phyloP scores from a whole-genome alignment of 2,797 vertebrate species.

The Myripristis jacobus region DNA sequence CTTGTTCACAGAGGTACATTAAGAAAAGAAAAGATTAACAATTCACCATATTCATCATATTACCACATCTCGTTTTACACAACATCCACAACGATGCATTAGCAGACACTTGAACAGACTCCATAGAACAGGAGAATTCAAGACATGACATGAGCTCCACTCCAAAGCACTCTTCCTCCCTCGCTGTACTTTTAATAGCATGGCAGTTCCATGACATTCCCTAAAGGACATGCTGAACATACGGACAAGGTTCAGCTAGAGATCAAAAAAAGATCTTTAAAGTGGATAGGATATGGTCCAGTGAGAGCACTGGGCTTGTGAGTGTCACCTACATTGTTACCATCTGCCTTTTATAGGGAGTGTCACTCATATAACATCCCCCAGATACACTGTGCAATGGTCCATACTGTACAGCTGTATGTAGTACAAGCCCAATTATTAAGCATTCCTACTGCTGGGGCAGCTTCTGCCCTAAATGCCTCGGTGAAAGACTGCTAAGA shows the following conservation, averaged over 20 bases:
- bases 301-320: constrained; percentile 30
- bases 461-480: constrained; percentile 21
- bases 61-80: not conserved
- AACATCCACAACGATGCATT: constrained; percentile 14
- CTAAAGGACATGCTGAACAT: constrained; percentile 60
- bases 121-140: constrained; percentile 10
- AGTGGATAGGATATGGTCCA: constrained; percentile 63
- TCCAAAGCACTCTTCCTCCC: constrained; percentile 25
- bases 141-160: constrained; percentile 24
- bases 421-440: constrained; percentile 32
- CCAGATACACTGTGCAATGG: constrained; percentile 50
- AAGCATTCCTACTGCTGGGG: constrained; percentile 34
- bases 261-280: constrained; percentile 57
- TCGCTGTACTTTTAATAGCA: constrained; percentile 47
- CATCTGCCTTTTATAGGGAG: constrained; percentile 63
- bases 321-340: constrained; percentile 66
- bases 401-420: constrained; percentile 45
- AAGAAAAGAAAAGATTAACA: not conserved
- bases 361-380: constrained; percentile 54
- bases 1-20: not conserved
- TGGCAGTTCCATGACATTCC: constrained; percentile 54
- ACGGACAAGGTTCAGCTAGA: constrained; percentile 42
- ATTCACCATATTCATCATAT: not conserved
- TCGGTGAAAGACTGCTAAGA: not conserved
- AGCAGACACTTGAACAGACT: constrained; percentile 5